Evolutionary conservation across 2,113 vertebrate genomes (phyloP).

Genomic region (Mus pahari): DNA sequence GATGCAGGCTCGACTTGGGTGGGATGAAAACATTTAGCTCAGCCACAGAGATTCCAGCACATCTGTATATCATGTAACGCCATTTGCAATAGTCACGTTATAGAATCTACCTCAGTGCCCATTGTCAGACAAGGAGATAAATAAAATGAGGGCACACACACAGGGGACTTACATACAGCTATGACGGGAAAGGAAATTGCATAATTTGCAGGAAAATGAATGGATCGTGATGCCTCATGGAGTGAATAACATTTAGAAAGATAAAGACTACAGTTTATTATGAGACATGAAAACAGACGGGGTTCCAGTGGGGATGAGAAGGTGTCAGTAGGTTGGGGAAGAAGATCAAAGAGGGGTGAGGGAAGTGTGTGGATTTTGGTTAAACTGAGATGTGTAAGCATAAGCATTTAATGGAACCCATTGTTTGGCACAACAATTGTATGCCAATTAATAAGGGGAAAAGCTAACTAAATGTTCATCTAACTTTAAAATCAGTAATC

Average conservation of each 20-base stretch:
- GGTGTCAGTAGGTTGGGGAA: too few relatives aligned
- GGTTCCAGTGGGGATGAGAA: too few relatives aligned
- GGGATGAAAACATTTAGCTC: not conserved
- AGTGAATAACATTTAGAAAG: not conserved
- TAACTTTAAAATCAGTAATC: slow-evolving; percentile 2
- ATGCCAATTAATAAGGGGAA: not conserved
- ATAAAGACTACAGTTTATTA: not conserved
- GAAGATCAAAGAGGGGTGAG: not conserved
- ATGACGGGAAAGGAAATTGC: not conserved
- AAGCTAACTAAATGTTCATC: not conserved
- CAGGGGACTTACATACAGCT: not conserved
- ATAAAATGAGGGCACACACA: not conserved
- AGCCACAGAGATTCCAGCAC: not conserved
- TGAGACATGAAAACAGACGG: too few relatives aligned
- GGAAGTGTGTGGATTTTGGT: too few relatives aligned
- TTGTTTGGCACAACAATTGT: not conserved
- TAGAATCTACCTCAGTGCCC: not conserved
- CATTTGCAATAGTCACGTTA: not conserved
- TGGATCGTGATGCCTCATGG: not conserved
- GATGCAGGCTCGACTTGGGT: not conserved
- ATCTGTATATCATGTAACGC: not conserved
- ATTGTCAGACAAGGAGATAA: not conserved
- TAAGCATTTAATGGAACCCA: not conserved
- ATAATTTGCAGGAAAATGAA: not conserved
- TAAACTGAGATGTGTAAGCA: not conserved